phyloP scores from a whole-genome alignment of 2,888 invertebrate species.

The Sphaerophoria taeniata region DNA sequence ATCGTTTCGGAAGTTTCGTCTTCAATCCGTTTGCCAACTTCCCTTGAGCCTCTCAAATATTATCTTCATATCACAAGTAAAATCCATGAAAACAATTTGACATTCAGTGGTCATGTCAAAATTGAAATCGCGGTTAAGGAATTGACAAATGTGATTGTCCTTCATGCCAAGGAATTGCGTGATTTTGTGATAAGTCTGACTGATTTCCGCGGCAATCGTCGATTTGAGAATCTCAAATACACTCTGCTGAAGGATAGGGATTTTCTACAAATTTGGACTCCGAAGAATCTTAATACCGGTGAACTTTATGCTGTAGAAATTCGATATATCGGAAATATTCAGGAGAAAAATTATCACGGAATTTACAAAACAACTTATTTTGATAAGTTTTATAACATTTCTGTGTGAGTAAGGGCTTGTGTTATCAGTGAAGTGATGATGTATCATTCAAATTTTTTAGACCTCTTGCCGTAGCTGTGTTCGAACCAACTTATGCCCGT shows the following conservation, averaged over 20 bases:
- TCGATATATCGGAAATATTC: background rate
- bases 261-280: background rate
- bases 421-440: background rate
- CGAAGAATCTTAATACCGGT: background rate
- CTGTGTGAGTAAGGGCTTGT: constrained; percentile 24
- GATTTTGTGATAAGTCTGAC: background rate
- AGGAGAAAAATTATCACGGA: background rate
- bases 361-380: constrained; percentile 11
- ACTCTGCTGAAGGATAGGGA: background rate
- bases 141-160: background rate
- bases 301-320: constrained; percentile 25
- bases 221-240: constrained; percentile 5
- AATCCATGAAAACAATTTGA: constrained; percentile 1
- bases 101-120: background rate
- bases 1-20: background rate
- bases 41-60: constrained; percentile 11
- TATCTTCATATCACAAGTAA: constrained; percentile 3
- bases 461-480: constrained; percentile 93
- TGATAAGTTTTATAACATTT: constrained; percentile 11
- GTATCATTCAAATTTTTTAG: constrained; percentile 82
- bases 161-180: constrained; percentile 10
- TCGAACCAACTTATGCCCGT: constrained; percentile 96
- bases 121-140: constrained; percentile 6
- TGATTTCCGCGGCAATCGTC: background rate
- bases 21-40: constrained; percentile 7